Evolutionary conservation across 2,797 vertebrate species (phyloP).

Genomic region (Argyrosomus regius): DNA sequence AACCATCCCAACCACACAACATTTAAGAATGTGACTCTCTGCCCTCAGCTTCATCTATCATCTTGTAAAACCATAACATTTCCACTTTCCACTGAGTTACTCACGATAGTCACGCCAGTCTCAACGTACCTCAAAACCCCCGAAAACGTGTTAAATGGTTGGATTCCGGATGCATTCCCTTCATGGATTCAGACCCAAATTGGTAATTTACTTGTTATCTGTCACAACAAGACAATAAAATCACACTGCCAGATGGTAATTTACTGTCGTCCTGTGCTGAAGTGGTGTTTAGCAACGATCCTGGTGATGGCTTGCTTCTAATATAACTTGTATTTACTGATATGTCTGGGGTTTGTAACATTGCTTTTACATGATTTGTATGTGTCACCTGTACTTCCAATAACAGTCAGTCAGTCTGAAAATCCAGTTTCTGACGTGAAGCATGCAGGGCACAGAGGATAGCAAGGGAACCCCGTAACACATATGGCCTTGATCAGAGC

Average conservation of each 20-base stretch:
- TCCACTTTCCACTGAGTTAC: slow-evolving; percentile 59
- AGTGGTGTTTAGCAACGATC: slow-evolving; percentile 45
- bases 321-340: slow-evolving; percentile 8
- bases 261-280: slow-evolving; percentile 23
- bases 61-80: slow-evolving; percentile 66
- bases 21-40: slow-evolving; percentile 72
- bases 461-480: slow-evolving; percentile 58
- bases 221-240: slow-evolving; percentile 68
- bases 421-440: slow-evolving; percentile 34
- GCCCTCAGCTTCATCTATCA: slow-evolving; percentile 65
- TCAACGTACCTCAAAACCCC: slow-evolving; percentile 48
- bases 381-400: slow-evolving; percentile 40
- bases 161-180: slow-evolving; percentile 49
- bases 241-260: slow-evolving; percentile 36
- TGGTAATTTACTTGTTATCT: slow-evolving; percentile 61
- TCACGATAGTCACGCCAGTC: slow-evolving; percentile 31
- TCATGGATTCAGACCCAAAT: slow-evolving; percentile 37
- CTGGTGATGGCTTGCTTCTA: slow-evolving; percentile 21
- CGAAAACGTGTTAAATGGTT: slow-evolving; percentile 60
- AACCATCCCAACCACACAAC: slow-evolving; percentile 59
- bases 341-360: slow-evolving; percentile 11
- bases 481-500: slow-evolving; percentile 77
- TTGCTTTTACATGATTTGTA: slow-evolving; percentile 7
- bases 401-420: slow-evolving; percentile 9
- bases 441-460: slow-evolving; percentile 26